phyloP scores from a whole-genome alignment of 2,797 vertebrate genomes.

The Gymnoscopelus microlampas region DNA sequence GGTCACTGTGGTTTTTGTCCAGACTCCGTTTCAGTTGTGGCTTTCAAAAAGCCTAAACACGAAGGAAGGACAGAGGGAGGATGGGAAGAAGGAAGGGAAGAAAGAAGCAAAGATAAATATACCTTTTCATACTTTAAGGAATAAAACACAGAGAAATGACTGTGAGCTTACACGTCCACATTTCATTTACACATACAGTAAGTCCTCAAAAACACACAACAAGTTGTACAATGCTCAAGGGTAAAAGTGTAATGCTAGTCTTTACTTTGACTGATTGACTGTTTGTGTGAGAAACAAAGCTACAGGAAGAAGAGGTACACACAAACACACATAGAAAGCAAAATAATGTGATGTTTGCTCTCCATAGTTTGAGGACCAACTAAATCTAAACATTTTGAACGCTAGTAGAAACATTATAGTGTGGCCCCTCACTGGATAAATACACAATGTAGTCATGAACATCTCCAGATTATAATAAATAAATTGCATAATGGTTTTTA shows the following conservation, averaged over 20 bases:
- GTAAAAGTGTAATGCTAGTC: too few relatives aligned
- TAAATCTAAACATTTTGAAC: conserved; percentile 2
- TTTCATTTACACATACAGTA: too few relatives aligned
- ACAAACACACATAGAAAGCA: background rate
- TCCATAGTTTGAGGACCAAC: background rate
- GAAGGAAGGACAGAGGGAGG: conserved; percentile 6
- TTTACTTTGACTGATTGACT: too few relatives aligned
- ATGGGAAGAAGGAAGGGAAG: background rate
- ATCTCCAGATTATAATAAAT: too few relatives aligned
- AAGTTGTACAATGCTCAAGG: too few relatives aligned
- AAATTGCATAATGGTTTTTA: too few relatives aligned
- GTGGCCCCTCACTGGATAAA: background rate
- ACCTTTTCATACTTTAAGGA: too few relatives aligned
- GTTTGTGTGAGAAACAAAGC: too few relatives aligned
- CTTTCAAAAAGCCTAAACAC: conserved; percentile 26
- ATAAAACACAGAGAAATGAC: too few relatives aligned
- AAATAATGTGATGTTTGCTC: background rate
- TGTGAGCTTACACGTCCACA: too few relatives aligned
- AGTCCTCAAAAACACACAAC: too few relatives aligned
- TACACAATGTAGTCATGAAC: background rate
- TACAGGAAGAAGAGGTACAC: background rate
- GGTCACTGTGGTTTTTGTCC: conserved; percentile 20
- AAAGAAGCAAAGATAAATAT: background rate
- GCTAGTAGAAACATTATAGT: background rate
- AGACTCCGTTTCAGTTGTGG: conserved; percentile 12